Percentiles rank a stretch among this genome's conserved stretches.
These are phyloP conservation scores for Melanostigma gelatinosum DNA, from an alignment of 2,113 vertebrate species.

Conservation along the genomic window DNA sequence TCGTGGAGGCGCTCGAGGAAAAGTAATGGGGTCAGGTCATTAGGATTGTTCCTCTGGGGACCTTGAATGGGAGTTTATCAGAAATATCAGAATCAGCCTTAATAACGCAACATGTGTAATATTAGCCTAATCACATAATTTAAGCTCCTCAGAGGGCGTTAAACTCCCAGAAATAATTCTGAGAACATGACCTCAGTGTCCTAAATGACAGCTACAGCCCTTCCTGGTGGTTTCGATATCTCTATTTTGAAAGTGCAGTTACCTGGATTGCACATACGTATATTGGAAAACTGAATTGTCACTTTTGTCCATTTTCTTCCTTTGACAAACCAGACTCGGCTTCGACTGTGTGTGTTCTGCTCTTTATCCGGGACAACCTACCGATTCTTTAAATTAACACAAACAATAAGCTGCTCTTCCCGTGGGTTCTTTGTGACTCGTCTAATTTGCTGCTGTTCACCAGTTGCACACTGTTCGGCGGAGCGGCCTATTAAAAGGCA, in stretches of 20 bases:
- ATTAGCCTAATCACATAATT: background rate
- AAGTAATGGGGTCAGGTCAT: background rate
- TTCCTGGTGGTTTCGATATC: background rate
- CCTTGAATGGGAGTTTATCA: background rate
- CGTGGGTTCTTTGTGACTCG: constrained; percentile 66
- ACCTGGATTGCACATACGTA: background rate
- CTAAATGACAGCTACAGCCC: background rate
- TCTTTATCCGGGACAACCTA: constrained; percentile 17
- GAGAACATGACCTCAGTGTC: background rate
- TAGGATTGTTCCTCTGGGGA: background rate
- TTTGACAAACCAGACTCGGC: constrained; percentile 35
- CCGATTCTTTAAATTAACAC: constrained; percentile 50
- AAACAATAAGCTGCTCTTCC: constrained; percentile 58
- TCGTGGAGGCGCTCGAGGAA: background rate
- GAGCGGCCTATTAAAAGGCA: constrained; percentile 46
- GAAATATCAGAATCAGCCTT: background rate
- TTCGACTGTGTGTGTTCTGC: constrained; percentile 20
- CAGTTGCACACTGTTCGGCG: constrained; percentile 33
- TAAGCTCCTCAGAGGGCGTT: background rate
- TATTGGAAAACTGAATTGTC: constrained; percentile 17
- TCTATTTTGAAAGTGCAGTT: background rate
- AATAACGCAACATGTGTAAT: background rate
- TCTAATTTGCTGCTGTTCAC: constrained; percentile 62
- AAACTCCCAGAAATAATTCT: background rate
- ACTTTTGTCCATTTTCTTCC: constrained; percentile 10